A percentile compares a stretch with the other conserved stretches of the same genome.
phyloP scores from a whole-genome alignment of 2,888 invertebrate genomes.

The Zaprionus obscuricornis region DNA sequence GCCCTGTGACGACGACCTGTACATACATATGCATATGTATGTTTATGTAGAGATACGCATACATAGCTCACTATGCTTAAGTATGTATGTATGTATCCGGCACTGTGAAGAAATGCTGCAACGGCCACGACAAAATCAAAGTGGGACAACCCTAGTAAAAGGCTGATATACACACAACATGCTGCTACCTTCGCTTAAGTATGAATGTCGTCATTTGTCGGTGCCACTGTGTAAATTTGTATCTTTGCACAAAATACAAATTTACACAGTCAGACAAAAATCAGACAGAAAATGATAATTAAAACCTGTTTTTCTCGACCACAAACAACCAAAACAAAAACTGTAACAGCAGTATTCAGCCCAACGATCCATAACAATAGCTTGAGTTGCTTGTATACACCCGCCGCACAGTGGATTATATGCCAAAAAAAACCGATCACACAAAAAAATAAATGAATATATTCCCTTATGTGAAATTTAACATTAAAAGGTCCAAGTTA shows the following conservation, averaged over 20 bases:
- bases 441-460: no score
- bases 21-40: background rate
- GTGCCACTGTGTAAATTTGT: no score
- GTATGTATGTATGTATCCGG: constrained; percentile 53
- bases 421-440: no score
- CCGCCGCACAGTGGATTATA: constrained; percentile 13
- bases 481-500: no score
- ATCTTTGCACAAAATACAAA: no score
- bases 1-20: constrained; percentile 39
- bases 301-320: constrained; percentile 69
- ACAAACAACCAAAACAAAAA: constrained; percentile 45
- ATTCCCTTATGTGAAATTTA: no score
- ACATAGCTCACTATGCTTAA: no score
- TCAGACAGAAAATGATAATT: constrained; percentile 53
- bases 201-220: no score
- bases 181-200: no score
- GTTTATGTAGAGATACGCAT: background rate
- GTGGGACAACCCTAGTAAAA: constrained; percentile 67
- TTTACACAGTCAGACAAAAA: constrained; percentile 17
- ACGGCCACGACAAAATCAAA: constrained; percentile 66
- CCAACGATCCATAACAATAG: constrained; percentile 64
- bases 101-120: constrained; percentile 67
- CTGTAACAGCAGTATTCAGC: constrained; percentile 52
- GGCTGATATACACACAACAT: constrained; percentile 40
- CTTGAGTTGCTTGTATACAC: constrained; percentile 9